Percentiles rank a stretch among this genome's conserved stretches.
These are phyloP conservation scores for Plecturocebus donacophilus DNA, from an alignment of 2,113 vertebrate genomes.

Conservation along the genomic window DNA sequence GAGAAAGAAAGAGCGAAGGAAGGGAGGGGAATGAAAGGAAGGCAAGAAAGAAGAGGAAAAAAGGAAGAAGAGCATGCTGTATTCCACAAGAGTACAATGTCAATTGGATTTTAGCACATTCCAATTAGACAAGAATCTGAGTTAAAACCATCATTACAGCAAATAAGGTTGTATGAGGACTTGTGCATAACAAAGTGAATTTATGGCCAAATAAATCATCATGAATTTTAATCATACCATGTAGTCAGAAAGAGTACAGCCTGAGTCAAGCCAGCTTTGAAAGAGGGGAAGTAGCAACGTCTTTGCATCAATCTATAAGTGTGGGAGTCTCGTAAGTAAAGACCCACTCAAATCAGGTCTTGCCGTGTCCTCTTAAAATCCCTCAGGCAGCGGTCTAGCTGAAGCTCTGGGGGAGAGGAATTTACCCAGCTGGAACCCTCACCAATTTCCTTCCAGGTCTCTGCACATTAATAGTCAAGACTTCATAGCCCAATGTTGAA, in stretches of 20 bases:
- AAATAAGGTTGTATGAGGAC: background rate
- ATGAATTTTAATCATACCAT: background rate
- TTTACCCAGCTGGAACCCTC: background rate
- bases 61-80: background rate
- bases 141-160: background rate
- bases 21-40: too few relatives aligned
- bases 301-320: background rate
- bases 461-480: background rate
- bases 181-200: background rate
- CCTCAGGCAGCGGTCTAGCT: background rate
- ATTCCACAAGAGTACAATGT: background rate
- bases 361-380: background rate
- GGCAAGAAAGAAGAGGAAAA: too few relatives aligned
- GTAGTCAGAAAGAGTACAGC: background rate
- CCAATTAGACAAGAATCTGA: background rate
- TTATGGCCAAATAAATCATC: background rate
- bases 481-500: background rate
- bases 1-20: too few relatives aligned
- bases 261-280: background rate
- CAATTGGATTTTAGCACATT: background rate
- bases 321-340: background rate
- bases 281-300: background rate
- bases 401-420: background rate
- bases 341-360: background rate
- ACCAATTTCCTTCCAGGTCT: background rate